These are phyloP conservation scores for Enteromius argenteus DNA, from an alignment of 2,797 vertebrate species.

Conservation along the genomic window DNA sequence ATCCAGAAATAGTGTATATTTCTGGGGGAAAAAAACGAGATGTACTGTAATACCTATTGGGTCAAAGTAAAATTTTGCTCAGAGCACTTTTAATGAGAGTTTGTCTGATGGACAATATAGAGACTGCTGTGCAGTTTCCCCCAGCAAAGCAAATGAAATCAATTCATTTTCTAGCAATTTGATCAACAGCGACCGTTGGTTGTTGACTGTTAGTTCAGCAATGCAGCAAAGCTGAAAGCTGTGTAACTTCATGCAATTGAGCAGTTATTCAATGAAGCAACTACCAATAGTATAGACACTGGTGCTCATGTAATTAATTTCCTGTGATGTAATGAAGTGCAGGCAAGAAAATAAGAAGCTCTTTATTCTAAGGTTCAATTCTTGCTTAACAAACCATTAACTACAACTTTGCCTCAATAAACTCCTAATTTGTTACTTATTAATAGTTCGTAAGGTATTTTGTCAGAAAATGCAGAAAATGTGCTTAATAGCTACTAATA, in stretches of 20 bases:
- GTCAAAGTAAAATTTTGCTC: not conserved
- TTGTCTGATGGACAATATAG: not conserved
- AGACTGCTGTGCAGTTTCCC: not conserved
- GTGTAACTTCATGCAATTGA: constrained; percentile 2
- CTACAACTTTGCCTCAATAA: too few species aligned
- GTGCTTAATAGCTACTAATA: too few species aligned
- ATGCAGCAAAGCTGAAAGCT: not conserved
- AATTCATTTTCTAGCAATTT: not conserved
- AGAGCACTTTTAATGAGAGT: not conserved
- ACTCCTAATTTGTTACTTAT: too few species aligned
- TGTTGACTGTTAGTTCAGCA: not conserved
- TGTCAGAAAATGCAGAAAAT: too few species aligned
- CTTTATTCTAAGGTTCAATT: too few species aligned
- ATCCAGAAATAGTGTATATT: not conserved
- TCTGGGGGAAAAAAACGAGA: not conserved
- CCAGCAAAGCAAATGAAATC: not conserved
- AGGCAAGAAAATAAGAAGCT: not conserved
- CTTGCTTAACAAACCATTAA: too few species aligned
- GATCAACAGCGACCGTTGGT: not conserved
- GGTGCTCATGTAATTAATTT: not conserved
- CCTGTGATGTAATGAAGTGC: not conserved
- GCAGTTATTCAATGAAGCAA: not conserved
- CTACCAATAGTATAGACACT: not conserved
- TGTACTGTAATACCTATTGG: not conserved
- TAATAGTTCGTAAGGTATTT: too few species aligned